Conservation (phyloP, 2,888 invertebrate species). For the Dexiosoma caninum region DNA sequence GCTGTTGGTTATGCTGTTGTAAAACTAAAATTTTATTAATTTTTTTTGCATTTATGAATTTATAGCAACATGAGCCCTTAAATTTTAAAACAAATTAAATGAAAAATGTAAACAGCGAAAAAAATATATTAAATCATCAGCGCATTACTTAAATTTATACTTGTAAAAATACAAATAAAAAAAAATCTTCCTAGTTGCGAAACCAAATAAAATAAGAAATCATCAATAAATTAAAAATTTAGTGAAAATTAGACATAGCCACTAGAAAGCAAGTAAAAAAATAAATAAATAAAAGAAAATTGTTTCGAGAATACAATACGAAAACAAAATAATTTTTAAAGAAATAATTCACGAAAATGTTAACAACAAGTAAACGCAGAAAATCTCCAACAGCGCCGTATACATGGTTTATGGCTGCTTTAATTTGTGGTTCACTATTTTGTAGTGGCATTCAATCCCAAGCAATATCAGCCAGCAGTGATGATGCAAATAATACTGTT, state of each 20-base stretch:
- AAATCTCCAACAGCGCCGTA: constrained; percentile 58
- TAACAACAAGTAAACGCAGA: constrained; percentile 65
- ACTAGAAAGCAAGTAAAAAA: neutral
- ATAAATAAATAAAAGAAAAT: constrained; percentile 31
- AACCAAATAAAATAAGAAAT: constrained; percentile 47
- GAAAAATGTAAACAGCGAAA: neutral
- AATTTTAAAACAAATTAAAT: constrained; percentile 11
- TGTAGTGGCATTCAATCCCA: constrained; percentile 71
- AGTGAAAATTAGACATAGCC: constrained; percentile 47
- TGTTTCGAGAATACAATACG: constrained; percentile 18
- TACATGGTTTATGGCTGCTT: constrained; percentile 63
- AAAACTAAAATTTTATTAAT: neutral
- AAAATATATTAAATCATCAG: neutral
- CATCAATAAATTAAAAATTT: constrained; percentile 52
- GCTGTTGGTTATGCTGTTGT: neutral
- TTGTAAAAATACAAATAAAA: neutral
- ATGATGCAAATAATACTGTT: constrained; percentile 61
- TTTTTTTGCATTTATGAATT: neutral
- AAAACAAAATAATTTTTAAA: constrained; percentile 18
- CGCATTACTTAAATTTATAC: constrained; percentile 22
- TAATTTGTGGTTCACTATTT: constrained; percentile 73
- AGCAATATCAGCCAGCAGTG: constrained; percentile 68
- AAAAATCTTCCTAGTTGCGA: constrained; percentile 54
- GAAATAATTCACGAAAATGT: constrained; percentile 58
- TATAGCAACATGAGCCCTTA: constrained; percentile 54